Conservation (phyloP, 2,113 vertebrate species). For the Tragelaphus strepsiceros region DNA sequence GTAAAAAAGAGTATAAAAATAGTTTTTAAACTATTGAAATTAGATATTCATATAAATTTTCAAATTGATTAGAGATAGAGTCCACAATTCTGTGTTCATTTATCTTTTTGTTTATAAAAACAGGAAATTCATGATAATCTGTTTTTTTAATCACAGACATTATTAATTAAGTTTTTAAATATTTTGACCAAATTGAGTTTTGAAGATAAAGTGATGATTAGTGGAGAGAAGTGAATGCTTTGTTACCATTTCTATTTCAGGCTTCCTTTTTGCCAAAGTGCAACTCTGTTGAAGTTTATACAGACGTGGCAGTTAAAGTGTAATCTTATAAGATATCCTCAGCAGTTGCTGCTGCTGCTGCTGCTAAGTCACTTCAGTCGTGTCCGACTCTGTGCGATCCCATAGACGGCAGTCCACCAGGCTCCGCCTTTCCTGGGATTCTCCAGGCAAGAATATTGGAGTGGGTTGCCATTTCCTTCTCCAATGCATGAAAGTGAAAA, state of each 20-base stretch:
- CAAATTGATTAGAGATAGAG: neutral
- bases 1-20: neutral
- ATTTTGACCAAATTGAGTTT: neutral
- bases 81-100: no score
- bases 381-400: no score
- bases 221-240: neutral
- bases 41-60: neutral
- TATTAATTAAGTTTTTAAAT: neutral
- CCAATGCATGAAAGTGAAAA: no score
- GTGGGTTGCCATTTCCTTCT: no score
- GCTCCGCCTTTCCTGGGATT: no score
- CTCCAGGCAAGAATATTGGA: no score
- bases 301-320: neutral
- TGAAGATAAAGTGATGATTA: neutral
- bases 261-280: neutral
- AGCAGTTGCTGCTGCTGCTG: neutral
- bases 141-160: neutral
- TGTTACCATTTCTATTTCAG: neutral
- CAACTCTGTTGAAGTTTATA: neutral
- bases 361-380: no score
- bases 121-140: neutral
- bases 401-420: no score
- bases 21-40: neutral
- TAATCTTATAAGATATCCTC: neutral
- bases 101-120: neutral